Conservation (phyloP, 2,797 vertebrate genomes). For the Sphaeramia orbicularis region DNA sequence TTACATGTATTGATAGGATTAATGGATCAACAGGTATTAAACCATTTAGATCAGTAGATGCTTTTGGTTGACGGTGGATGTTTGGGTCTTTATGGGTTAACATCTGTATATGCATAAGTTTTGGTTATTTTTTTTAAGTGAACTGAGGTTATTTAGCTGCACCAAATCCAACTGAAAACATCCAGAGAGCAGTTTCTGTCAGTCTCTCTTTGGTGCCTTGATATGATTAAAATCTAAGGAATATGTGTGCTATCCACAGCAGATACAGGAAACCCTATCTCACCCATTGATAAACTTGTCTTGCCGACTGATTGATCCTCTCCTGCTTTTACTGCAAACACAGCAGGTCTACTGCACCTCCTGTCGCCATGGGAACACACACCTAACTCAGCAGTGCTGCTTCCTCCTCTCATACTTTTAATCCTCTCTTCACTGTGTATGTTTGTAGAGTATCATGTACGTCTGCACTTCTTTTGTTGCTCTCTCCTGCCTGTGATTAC, state of each 20-base stretch:
- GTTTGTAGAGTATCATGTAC: neutral
- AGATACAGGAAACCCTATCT: conserved; percentile 6
- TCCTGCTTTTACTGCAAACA: conserved; percentile 22
- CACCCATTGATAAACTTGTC: conserved; percentile 1
- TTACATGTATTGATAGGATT: no score
- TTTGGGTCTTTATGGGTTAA: no score
- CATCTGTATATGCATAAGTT: no score
- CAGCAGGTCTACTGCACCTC: conserved; percentile 23
- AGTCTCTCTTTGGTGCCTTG: neutral
- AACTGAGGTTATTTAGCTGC: no score
- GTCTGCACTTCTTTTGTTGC: conserved; percentile 4
- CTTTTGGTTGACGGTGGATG: no score
- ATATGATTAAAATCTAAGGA: neutral
- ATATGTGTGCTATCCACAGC: neutral
- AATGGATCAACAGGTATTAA: no score
- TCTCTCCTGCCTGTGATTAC: neutral
- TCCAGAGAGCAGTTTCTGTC: neutral
- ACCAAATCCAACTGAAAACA: no score
- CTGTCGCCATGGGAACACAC: conserved; percentile 17
- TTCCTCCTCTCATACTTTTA: neutral
- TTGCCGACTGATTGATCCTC: conserved; percentile 5
- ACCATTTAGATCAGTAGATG: no score
- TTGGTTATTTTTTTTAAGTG: no score
- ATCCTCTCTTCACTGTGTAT: neutral
- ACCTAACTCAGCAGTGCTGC: neutral